Percentiles rank a stretch among this genome's conserved stretches.
Conservation (phyloP, 2,888 invertebrate species). For the Nasonia oneida region DNA sequence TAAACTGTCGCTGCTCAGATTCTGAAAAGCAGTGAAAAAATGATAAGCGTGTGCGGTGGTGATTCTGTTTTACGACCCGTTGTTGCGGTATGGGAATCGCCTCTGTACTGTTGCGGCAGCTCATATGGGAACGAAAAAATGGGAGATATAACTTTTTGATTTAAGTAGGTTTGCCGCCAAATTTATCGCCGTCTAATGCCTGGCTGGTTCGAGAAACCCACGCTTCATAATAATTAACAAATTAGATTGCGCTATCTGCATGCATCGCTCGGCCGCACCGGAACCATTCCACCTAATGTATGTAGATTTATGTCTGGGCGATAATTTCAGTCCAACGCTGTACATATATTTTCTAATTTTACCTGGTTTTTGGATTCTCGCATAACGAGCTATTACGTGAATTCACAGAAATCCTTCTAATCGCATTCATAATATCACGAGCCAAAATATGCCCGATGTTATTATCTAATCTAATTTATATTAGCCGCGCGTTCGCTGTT, state of each 20-base stretch:
- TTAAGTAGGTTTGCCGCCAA: not conserved
- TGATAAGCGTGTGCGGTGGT: not conserved
- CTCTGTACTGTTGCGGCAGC: not conserved
- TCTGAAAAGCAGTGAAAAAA: constrained; percentile 1
- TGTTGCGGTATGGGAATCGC: not conserved
- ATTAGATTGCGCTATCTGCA: not conserved
- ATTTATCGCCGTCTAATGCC: not conserved
- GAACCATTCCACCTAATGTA: constrained; percentile 2
- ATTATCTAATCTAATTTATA: not conserved
- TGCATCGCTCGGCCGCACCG: not conserved
- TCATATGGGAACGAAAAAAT: not conserved
- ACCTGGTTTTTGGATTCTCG: not conserved
- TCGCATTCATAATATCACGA: not conserved
- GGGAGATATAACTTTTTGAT: not conserved
- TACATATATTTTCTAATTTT: not conserved
- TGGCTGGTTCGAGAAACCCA: not conserved
- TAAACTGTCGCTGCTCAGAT: not conserved
- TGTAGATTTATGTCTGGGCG: not conserved
- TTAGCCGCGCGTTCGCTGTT: not conserved
- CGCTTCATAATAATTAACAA: not conserved
- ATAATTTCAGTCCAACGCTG: not conserved
- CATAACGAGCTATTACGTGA: not conserved
- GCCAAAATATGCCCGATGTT: not conserved
- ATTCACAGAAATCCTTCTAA: not conserved
- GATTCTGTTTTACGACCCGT: not conserved